Base-by-base conservation (phyloP, 1,140 invertebrate genomes). In the Metaphire vulgaris region DNA sequence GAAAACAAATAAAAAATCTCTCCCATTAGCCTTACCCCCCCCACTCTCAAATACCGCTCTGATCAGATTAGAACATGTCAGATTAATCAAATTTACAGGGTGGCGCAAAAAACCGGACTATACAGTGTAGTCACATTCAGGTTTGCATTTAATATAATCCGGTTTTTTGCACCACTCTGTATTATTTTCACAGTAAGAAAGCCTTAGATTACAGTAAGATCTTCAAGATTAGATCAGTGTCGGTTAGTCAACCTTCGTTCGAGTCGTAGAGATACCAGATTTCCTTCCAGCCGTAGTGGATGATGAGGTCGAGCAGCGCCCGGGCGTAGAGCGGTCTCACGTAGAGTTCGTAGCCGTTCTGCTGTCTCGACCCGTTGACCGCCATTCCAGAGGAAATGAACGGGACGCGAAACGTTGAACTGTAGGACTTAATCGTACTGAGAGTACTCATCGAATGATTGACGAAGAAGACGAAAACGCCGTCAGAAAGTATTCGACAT, bases 201-300 rank as follows among this genome's bases (percentile, higher is more conserved):
- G n/a, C n/a, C n/a, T n/a, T n/a, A n/a, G n/a, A n/a, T n/a, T n/a
- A n/a, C n/a, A n/a, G n/a, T n/a, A n/a, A n/a, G n/a, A n/a, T n/a
- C n/a, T n/a, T n/a, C n/a, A n/a, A n/a, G n/a, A n/a, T n/a, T n/a
- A n/a, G n/a, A n/a, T n/a, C n/a, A n/a, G n/a, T n/a, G n/a, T n/a
- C n/a, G n/a, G n/a, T n/a, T n/a, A n/a, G n/a, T n/a, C n/a, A n/a
- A 96, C 95, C 95, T 86, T 96, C 94, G 83, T 96, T 93, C 2
- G 94, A 95, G 87, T 96, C 93, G 85, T 97, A 97, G 76, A 98
- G 89, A 87, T 96, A 98, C 83, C 96, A 93, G 81, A 97, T 93
- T 83, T 92, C 92, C 80, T 90, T 90, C 95, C 94, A 97, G 67
- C 92, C 91, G 84, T 96, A 96, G 85, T 93, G 92, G 79, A 90